A percentile compares a stretch with the other conserved stretches of the same genome.
These are phyloP conservation scores for Catocala sponsa DNA, from an alignment of 2,888 invertebrate genomes.

Conservation along the genomic window DNA sequence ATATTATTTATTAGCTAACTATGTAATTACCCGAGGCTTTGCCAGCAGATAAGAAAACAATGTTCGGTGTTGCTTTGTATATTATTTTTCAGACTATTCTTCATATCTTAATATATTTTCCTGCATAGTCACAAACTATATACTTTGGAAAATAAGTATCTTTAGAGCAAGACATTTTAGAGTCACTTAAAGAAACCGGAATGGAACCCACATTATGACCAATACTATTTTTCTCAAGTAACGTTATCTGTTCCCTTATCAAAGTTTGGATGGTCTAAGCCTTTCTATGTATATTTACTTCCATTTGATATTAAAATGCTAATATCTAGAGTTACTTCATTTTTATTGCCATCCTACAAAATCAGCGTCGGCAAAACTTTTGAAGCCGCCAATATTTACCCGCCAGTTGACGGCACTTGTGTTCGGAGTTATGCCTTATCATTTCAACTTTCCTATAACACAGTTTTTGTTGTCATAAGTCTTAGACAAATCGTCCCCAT, in stretches of 20 bases:
- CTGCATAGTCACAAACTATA: no score
- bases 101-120: no score
- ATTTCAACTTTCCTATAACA: conserved; percentile 52
- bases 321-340: conserved; percentile 31
- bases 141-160: no score
- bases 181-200: no score
- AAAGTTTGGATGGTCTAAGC: conserved; percentile 8
- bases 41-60: no score
- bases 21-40: neutral
- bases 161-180: no score
- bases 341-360: conserved; percentile 43
- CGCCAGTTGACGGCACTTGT: conserved; percentile 49
- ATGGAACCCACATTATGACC: no score
- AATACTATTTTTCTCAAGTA: conserved; percentile 13
- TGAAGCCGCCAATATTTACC: conserved; percentile 43
- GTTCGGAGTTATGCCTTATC: conserved; percentile 52
- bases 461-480: conserved; percentile 49
- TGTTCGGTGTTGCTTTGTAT: no score
- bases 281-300: conserved; percentile 30
- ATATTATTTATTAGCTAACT: neutral
- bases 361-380: conserved; percentile 33
- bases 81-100: no score
- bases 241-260: conserved; percentile 15
- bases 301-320: conserved; percentile 40
- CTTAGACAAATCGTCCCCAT: conserved; percentile 22